phyloP scores from a whole-genome alignment of 2,113 vertebrate genomes.

The Myiagra hebetior region DNA sequence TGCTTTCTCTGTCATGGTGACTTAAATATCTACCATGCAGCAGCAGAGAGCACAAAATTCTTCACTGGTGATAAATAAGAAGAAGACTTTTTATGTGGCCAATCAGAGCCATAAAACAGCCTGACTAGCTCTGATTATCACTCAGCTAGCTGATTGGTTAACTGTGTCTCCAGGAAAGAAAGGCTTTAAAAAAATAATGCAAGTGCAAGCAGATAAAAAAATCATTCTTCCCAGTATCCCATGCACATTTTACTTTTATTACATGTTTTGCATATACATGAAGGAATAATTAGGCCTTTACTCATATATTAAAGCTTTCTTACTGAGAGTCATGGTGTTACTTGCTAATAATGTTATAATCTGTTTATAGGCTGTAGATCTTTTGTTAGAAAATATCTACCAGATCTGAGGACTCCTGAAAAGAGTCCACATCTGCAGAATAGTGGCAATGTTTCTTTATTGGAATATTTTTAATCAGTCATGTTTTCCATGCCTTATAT shows the following conservation, averaged over 20 bases:
- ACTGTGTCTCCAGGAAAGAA: background rate
- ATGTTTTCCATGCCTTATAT: background rate
- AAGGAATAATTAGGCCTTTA: background rate
- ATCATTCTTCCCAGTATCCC: background rate
- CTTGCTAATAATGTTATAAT: background rate
- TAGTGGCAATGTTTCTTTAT: background rate
- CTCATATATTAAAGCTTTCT: background rate
- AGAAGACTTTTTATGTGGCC: background rate
- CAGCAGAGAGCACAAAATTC: background rate
- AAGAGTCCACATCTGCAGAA: background rate
- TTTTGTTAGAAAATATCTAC: background rate
- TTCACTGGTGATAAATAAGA: background rate
- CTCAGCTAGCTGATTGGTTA: background rate
- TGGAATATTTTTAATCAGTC: background rate
- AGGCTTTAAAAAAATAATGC: background rate
- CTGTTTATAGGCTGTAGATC: background rate
- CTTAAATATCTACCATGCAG: background rate
- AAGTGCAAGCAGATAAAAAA: background rate
- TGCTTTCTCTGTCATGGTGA: background rate
- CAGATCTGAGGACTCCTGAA: background rate
- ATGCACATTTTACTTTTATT: background rate
- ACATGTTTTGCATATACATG: background rate
- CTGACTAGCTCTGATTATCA: background rate
- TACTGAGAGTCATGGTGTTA: background rate
- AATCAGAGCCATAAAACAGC: background rate